Evolutionary conservation across 2,113 vertebrate genomes (phyloP).

Genomic region (Kryptolebias marmoratus): DNA sequence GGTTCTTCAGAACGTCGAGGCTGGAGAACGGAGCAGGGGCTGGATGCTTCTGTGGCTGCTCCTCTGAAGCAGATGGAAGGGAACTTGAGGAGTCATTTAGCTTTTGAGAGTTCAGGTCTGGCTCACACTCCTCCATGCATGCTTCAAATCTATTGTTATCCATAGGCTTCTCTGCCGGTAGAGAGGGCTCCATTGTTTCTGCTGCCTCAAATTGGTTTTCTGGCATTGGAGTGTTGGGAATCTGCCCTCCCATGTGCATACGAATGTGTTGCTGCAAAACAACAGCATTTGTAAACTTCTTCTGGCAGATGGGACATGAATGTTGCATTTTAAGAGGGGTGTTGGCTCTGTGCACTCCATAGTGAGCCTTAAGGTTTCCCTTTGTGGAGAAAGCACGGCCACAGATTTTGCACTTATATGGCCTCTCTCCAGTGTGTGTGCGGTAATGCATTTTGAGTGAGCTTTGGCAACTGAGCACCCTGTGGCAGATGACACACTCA

Average conservation of each 20-base stretch:
- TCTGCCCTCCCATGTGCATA: slow-evolving; percentile 99
- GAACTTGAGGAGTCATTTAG: slow-evolving; percentile 60
- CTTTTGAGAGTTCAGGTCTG: slow-evolving; percentile 77
- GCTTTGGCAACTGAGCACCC: slow-evolving; percentile 96
- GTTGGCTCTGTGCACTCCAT: slow-evolving; percentile 91
- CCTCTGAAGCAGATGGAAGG: slow-evolving; percentile 46
- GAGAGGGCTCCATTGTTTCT: slow-evolving; percentile 72
- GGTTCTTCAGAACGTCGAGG: slow-evolving; percentile 83
- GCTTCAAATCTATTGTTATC: slow-evolving; percentile 69
- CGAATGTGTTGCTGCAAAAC: slow-evolving; percentile 97
- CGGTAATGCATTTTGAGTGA: slow-evolving; percentile 99
- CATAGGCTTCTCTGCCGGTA: slow-evolving; percentile 74
- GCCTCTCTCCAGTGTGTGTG: slow-evolving; percentile 96
- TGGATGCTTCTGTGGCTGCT: slow-evolving; percentile 56
- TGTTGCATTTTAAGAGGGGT: slow-evolving; percentile 92
- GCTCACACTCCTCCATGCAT: slow-evolving; percentile 79
- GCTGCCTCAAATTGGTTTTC: slow-evolving; percentile 82
- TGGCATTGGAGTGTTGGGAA: slow-evolving; percentile 90
- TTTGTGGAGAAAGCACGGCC: slow-evolving; percentile 97
- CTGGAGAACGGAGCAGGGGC: slow-evolving; percentile 76
- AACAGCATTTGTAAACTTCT: slow-evolving; percentile 97
- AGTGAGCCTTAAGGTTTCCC: slow-evolving; percentile 97
- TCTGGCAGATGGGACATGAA: slow-evolving; percentile 98
- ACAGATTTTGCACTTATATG: slow-evolving; percentile 96
- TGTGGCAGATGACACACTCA: slow-evolving; percentile 93